phyloP scores from a whole-genome alignment of 2,797 vertebrate genomes.

The Sebastolobus alascanus region DNA sequence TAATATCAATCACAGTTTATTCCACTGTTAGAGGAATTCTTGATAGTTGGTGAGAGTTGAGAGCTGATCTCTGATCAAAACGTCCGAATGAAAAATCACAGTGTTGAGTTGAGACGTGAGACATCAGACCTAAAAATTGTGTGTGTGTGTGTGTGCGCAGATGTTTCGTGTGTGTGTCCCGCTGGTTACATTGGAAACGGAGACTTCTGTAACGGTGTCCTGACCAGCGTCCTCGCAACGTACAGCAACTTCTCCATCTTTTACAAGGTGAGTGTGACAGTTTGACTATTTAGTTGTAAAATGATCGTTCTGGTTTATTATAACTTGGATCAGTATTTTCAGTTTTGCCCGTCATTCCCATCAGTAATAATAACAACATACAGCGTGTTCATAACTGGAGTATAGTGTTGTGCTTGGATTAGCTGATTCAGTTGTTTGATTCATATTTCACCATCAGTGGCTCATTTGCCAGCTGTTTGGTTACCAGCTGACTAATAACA shows the following conservation, averaged over 20 bases:
- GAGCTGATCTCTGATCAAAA: background rate
- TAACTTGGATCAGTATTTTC: background rate
- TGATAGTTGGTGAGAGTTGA: background rate
- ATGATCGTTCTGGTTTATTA: background rate
- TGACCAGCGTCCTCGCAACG: conserved; percentile 88
- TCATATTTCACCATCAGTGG: background rate
- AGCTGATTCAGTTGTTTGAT: background rate
- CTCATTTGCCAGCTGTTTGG: background rate
- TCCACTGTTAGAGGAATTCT: background rate
- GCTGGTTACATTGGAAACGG: conserved; percentile 90
- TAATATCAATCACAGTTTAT: background rate
- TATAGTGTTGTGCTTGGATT: background rate
- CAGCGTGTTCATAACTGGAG: background rate
- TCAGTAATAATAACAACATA: background rate
- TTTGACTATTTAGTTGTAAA: background rate
- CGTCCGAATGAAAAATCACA: background rate
- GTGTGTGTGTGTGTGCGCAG: conserved; percentile 72
- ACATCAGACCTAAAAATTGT: background rate
- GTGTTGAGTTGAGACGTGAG: background rate
- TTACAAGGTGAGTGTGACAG: conserved; percentile 87
- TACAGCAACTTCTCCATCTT: conserved; percentile 90
- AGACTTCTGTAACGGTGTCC: conserved; percentile 89
- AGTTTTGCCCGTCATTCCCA: background rate
- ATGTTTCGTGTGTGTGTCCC: conserved; percentile 89
- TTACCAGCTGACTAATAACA: background rate